Evolutionary conservation across 2,797 vertebrate species (phyloP).

Genomic region (Morelia viridis): DNA sequence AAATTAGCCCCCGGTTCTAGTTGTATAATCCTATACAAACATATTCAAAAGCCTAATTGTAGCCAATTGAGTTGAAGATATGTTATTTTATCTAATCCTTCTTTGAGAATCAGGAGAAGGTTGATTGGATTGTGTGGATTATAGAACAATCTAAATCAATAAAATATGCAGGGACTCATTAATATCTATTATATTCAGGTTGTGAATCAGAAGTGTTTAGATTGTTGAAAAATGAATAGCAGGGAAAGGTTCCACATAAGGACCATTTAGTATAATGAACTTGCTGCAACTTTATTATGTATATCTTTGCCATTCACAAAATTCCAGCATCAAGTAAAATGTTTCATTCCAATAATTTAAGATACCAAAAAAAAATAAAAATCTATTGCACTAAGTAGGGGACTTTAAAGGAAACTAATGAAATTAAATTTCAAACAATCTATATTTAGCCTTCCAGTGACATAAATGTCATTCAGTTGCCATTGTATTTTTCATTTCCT

Average conservation of each 20-base stretch:
- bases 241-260: slow-evolving; percentile 33
- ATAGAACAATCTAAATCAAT: slow-evolving; percentile 59
- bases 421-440: slow-evolving; percentile 48
- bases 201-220: slow-evolving; percentile 66
- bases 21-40: background rate
- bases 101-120: slow-evolving; percentile 53
- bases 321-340: slow-evolving; percentile 50
- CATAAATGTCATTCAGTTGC: background rate
- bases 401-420: slow-evolving; percentile 50
- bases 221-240: slow-evolving; percentile 39
- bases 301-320: slow-evolving; percentile 37
- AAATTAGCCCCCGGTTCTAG: slow-evolving; percentile 23
- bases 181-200: slow-evolving; percentile 65
- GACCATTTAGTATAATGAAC: slow-evolving; percentile 48
- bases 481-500: background rate
- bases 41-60: slow-evolving; percentile 4
- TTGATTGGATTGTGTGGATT: slow-evolving; percentile 42
- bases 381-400: slow-evolving; percentile 30
- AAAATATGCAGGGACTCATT: slow-evolving; percentile 70
- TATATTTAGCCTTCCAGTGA: slow-evolving; percentile 27
- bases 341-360: slow-evolving; percentile 52
- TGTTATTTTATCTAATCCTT: background rate
- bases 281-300: slow-evolving; percentile 43
- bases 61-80: slow-evolving; percentile 17
- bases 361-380: slow-evolving; percentile 6